These are phyloP conservation scores for Pyrocephalus nanus DNA, from an alignment of 2,797 vertebrate genomes.

Conservation along the genomic window DNA sequence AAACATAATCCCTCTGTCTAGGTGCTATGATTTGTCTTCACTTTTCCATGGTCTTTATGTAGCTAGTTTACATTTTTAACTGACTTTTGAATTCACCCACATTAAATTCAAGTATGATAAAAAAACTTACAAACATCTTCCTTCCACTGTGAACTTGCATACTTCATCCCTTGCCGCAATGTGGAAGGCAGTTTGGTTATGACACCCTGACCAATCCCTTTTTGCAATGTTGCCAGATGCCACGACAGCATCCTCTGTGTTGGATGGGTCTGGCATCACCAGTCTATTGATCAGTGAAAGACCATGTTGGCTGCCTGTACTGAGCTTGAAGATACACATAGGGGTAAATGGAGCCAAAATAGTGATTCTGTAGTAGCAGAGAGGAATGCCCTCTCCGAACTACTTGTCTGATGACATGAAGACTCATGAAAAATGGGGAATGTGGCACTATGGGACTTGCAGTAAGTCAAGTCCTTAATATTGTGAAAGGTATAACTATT, in stretches of 20 bases:
- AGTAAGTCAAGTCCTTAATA: neutral
- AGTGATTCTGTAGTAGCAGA: neutral
- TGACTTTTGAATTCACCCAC: neutral
- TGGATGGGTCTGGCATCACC: neutral
- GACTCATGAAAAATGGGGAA: neutral
- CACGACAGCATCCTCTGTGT: rapidly evolving
- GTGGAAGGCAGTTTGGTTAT: neutral
- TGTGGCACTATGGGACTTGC: neutral
- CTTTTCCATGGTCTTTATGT: neutral
- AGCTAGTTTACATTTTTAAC: neutral
- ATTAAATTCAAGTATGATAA: neutral
- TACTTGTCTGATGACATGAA: neutral
- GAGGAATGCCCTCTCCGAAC: neutral
- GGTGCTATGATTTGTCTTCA: neutral
- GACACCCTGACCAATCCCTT: neutral
- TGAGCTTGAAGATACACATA: neutral
- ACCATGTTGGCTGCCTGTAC: neutral
- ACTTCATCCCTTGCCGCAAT: neutral
- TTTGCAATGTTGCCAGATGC: neutral
- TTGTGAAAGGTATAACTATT: neutral
- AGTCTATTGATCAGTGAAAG: neutral
- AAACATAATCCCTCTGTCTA: neutral
- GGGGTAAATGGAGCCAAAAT: neutral
- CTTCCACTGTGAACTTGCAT: neutral
- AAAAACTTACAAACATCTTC: neutral